Evolutionary conservation across 2,888 invertebrate genomes (phyloP), one percentile per base, ranked within the genome.

Genomic region (Morpho helenor): DNA sequence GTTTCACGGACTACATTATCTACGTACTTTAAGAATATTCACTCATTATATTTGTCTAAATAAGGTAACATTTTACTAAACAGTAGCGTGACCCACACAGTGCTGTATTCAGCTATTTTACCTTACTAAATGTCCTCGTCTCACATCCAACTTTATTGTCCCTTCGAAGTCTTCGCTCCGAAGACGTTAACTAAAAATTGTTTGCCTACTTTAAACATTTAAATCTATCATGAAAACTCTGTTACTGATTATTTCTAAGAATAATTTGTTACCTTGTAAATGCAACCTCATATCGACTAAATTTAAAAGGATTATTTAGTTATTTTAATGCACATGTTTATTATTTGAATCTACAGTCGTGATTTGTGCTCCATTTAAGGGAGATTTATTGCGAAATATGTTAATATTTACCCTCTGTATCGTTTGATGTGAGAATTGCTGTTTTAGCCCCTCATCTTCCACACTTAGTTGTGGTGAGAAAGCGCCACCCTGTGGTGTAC

Each of bases 111-210:
- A 73, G 66, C 73, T 68, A 71, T 76, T 80, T 88, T 90, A 90
- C 90, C 90, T 89, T 82, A 79, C 84, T 86, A 76, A 85, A 76
- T 70, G 87, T 81, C 82, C 87, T 87, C 77, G 88, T 82, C 75
- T 88, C 85, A 80, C 88, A 87, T 79, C 87, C 90, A 75, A 90
- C 80, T 78, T 85, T 89, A 88, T 89, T 89, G 84, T 86, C 82
- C 77, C 88, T 85, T 87, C 90, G 86, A 84, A 84, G 86, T 80
- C 87, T 86, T 80, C 81, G 83, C 72, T 82, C 86, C 84, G 87
- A 84, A 79, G 82, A 81, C 80, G 87, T 79, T 72, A 78, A 88
- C 89, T 90, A 89, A 76, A 88, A 90, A 90, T 85, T 77, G 74
- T 82, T 82, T 77, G 76, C 81, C 80, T 80, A 80, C 74, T 84